These are phyloP conservation scores for Fragum sueziense DNA, from an alignment of 2,888 invertebrate species.

Conservation along the genomic window DNA sequence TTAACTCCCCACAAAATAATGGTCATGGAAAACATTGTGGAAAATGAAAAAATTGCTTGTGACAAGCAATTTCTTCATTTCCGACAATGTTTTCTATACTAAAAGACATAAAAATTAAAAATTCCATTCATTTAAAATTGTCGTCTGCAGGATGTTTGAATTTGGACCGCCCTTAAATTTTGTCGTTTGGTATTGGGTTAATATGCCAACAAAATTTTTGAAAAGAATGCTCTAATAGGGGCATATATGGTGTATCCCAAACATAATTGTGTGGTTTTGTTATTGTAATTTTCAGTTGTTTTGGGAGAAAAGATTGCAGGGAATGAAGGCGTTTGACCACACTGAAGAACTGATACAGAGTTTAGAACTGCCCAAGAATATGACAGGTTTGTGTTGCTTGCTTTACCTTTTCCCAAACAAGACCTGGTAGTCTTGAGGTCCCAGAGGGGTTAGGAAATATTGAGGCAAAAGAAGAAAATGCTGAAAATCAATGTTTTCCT, in stretches of 20 bases:
- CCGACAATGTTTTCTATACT: no score
- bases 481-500: background rate
- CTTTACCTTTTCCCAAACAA: background rate
- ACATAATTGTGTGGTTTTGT: no score
- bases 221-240: no score
- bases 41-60: no score
- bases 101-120: no score
- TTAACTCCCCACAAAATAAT: no score
- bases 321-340: slow-evolving; percentile 92
- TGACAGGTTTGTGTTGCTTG: slow-evolving; percentile 78
- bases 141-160: no score
- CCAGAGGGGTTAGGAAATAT: background rate
- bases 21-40: no score
- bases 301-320: slow-evolving; percentile 87
- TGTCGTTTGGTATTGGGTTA: background rate
- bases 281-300: slow-evolving; percentile 82
- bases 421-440: background rate
- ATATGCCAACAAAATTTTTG: no score
- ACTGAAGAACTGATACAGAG: slow-evolving; percentile 91
- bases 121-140: no score
- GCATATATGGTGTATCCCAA: no score
- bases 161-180: background rate
- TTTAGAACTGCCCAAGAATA: slow-evolving; percentile 90
- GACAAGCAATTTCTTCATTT: no score
- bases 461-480: background rate